Evolutionary conservation across 2,797 vertebrate species (phyloP), one percentile per base, ranked within the genome.

Genomic region (Microctenopoma steveboyesi): DNA sequence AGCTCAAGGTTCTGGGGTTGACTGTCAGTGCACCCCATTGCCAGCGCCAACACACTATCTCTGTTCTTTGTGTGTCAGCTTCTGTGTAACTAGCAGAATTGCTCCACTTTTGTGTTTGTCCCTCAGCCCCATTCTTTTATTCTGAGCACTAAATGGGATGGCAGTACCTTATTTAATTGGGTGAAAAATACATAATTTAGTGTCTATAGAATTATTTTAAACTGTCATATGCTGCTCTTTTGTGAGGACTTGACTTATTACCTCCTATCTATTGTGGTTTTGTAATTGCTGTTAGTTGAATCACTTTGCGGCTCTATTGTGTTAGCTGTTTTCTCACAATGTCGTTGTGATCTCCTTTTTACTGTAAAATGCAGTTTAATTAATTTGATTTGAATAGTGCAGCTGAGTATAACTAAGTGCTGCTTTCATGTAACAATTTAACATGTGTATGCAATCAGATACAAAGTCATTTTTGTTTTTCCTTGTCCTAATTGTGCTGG

Each of bases 1-100:
- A 63, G 79, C 80, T 84, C 40, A 14, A 50, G 54, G 76, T 79
- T 85, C 57, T 78, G 58, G 77, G 74, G 76, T 76, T 82, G 78
- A 48, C 60, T 86, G 74, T 87, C 87, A 84, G 54, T 63, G 82
- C 69, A 69, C 76, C 75, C 76, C 86, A 84, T 83, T 82, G 22
- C 22, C 84, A 69, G 45, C 64, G 72, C 68, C 80, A 86, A 69
- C 80, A 83, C 59, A 57, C 65, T 74, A 66, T 49, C 53, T 64
- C 67, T 72, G 50, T 72, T 67, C 69, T 54, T 11, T 8, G 43
- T 59, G 67, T 65, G 71, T 62, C 78, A 76, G 74, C 61, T 65
- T 78, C 56, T 56, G 59, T 69, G 64, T 74, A 51, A 62, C 46
- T 33, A 11, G 49, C 59, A 67, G 18, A 74, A 64, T 58, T 56